Percentiles rank a stretch among this genome's conserved stretches.
Evolutionary conservation across 2,113 vertebrate genomes (phyloP).

Genomic region (Struthidea cinerea): DNA sequence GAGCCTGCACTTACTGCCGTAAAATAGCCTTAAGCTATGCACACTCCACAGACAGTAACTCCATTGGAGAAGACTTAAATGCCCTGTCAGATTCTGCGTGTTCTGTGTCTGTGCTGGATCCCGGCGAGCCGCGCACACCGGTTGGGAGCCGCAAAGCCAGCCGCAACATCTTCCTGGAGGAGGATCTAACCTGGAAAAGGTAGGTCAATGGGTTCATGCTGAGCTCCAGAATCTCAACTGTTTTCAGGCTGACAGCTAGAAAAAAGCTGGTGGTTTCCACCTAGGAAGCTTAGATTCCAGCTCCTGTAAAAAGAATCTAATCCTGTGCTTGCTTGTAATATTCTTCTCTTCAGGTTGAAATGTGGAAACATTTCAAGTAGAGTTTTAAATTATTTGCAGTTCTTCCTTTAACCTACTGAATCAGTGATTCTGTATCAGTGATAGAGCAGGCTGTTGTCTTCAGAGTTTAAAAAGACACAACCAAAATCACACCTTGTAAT

Average conservation of each 20-base stretch:
- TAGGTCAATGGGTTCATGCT: conserved; percentile 22
- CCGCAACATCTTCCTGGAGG: conserved; percentile 96
- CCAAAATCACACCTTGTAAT: neutral
- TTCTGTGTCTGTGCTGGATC: conserved; percentile 85
- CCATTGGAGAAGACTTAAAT: conserved; percentile 91
- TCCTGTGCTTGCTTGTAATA: neutral
- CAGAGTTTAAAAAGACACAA: neutral
- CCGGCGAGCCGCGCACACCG: conserved; percentile 89
- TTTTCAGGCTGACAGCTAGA: neutral
- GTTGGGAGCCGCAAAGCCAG: conserved; percentile 92
- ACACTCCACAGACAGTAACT: conserved; percentile 90
- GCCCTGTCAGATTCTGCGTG: conserved; percentile 86
- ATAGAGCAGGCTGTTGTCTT: neutral
- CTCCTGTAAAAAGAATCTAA: neutral
- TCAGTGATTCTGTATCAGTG: neutral
- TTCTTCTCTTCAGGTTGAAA: neutral
- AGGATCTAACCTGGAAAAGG: conserved; percentile 97
- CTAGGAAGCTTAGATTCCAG: neutral
- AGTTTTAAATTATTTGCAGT: neutral
- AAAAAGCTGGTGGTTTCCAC: neutral
- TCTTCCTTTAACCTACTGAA: neutral
- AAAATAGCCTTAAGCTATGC: conserved; percentile 95
- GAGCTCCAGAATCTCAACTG: neutral
- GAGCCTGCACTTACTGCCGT: conserved; percentile 95
- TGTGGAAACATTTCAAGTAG: neutral